Evolutionary conservation across 2,888 invertebrate genomes (phyloP).

Genomic region (Artemia sinica): DNA sequence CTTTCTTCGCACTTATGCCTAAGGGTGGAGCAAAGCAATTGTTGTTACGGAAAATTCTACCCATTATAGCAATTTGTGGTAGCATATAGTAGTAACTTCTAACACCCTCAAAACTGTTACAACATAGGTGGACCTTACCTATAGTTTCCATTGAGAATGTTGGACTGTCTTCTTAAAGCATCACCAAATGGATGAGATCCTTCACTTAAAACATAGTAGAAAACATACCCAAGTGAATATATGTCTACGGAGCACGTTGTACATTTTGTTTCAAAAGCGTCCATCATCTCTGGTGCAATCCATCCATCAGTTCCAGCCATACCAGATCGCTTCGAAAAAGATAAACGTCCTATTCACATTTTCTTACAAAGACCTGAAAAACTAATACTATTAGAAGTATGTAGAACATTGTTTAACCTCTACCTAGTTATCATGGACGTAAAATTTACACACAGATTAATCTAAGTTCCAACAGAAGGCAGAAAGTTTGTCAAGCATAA

Average conservation of each 20-base stretch:
- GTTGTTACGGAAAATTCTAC: too few species aligned
- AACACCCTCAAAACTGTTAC: too few species aligned
- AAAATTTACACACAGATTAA: too few species aligned
- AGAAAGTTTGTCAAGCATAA: too few species aligned
- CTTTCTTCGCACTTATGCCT: too few species aligned
- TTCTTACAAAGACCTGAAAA: constrained; percentile 67
- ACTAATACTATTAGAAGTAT: neutral
- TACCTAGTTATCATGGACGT: too few species aligned
- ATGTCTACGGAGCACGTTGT: constrained; percentile 79
- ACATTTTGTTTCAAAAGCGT: constrained; percentile 17
- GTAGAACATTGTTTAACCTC: neutral
- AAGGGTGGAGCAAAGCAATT: too few species aligned
- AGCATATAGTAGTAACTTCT: too few species aligned
- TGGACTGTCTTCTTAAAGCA: constrained; percentile 65
- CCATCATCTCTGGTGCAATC: constrained; percentile 94
- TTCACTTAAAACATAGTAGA: constrained; percentile 75
- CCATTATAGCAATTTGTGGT: too few species aligned
- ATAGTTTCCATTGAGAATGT: constrained; percentile 46
- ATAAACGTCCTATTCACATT: constrained; percentile 64
- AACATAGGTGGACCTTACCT: constrained; percentile 26
- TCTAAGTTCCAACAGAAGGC: too few species aligned
- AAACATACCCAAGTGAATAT: constrained; percentile 91
- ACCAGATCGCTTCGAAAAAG: constrained; percentile 75
- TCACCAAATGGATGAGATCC: constrained; percentile 92
- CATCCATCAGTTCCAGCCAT: constrained; percentile 92